Evolutionary conservation across 2,113 vertebrate genomes (phyloP), one percentile per base, ranked within the genome.

Genomic region (Oryzias curvinotus): DNA sequence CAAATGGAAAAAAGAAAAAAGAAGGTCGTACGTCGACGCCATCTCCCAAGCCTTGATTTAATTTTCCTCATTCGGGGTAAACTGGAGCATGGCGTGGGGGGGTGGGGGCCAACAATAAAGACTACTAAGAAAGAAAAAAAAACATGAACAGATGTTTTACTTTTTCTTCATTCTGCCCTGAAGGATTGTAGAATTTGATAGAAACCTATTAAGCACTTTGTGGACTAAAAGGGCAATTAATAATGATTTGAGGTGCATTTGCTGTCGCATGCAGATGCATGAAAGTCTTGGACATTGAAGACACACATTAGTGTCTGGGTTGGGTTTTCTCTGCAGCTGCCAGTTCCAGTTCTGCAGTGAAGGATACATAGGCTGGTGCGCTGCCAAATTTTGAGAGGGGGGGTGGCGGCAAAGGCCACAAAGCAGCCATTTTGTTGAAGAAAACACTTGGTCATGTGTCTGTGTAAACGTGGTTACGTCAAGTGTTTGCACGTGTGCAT

Each of bases 41-140:
- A 71, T 83, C 81, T 84, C 75, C 73, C 73, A 62, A 74, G 81
- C 73, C 69, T 65, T 79, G 72, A 85, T 85, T 87, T 87, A 63
- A 85, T 84, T 88, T 87, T 71, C 82, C 78, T 71, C 70, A 61
- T 83, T 83, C 56, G 2, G 46, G 68, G 81, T 79, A 85, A 87
- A 91, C 75, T 81, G 74, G 68, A 70, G 75, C 73, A 44, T 28
- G 26, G 69, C 73, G 72, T 68, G 75, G 26, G 5, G 26, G 26
- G 36, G 7, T 8, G 30, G 36, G 36, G 8, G 68, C 60, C 73
- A 44, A 75, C 73, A 77, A 66, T 83, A 75, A 84, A 78, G 62
- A 30, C 7, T 14, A 8, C 26, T 17, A 49, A 71, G 52, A 67
- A 18, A 15, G 53, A 53, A 62, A 54, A 58, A 36, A 44, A 45